Evolutionary conservation across 2,113 vertebrate species (phyloP).

Genomic region (Trogon melanurus): DNA sequence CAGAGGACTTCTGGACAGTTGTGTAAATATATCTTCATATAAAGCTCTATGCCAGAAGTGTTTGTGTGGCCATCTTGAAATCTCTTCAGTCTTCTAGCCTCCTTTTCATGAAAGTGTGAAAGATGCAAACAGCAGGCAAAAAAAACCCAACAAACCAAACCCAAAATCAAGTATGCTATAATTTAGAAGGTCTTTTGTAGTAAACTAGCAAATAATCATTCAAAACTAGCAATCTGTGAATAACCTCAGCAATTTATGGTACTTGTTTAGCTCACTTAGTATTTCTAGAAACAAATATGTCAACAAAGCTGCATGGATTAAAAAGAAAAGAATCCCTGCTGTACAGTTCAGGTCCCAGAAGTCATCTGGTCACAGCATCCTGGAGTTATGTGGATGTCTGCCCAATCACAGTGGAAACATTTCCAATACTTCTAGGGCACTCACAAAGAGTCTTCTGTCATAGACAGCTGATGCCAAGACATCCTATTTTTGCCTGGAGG

Average conservation of each 20-base stretch:
- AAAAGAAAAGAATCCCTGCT: not conserved
- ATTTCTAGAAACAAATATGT: not conserved
- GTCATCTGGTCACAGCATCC: not conserved
- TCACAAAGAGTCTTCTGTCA: not conserved
- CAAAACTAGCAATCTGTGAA: not conserved
- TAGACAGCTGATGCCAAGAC: not conserved
- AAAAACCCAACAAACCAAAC: not conserved
- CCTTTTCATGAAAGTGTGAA: not conserved
- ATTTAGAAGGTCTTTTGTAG: not conserved
- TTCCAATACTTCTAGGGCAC: not conserved
- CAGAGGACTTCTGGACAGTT: not conserved
- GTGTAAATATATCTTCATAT: not conserved
- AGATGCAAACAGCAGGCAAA: not conserved
- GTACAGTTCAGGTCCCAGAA: not conserved
- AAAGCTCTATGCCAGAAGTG: not conserved
- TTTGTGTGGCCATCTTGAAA: conserved; percentile 50
- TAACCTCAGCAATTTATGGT: not conserved
- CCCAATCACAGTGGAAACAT: not conserved
- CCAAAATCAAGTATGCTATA: not conserved
- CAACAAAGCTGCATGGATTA: not conserved
- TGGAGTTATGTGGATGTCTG: not conserved
- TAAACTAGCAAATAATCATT: not conserved
- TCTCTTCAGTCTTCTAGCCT: not conserved
- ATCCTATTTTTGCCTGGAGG: not conserved
- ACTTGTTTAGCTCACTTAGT: not conserved